Evolutionary conservation across 2,113 vertebrate genomes (phyloP).

Genomic region (Jacana jacana): DNA sequence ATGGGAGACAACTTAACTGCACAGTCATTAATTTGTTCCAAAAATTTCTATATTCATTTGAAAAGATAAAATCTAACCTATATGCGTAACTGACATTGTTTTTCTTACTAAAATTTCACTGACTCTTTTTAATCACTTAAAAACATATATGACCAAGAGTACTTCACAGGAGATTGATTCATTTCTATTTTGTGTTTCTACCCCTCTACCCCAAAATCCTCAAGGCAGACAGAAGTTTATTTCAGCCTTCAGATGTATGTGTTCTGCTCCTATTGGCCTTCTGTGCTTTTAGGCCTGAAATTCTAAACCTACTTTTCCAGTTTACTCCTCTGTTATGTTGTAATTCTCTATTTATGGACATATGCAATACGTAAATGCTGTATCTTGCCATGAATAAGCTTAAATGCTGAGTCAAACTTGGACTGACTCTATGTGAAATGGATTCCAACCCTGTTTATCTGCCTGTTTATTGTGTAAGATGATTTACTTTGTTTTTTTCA

Average conservation of each 20-base stretch:
- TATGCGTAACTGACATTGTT: rapidly evolving
- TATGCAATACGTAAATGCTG: neutral
- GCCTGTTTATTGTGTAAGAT: neutral
- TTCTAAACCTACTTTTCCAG: neutral
- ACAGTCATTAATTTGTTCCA: neutral
- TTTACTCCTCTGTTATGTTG: neutral
- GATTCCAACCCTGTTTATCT: neutral
- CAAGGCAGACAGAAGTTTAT: neutral
- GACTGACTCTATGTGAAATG: neutral
- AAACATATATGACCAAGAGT: neutral
- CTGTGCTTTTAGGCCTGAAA: neutral
- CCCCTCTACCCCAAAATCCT: neutral
- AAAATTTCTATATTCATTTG: neutral
- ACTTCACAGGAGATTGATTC: neutral
- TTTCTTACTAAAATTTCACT: neutral
- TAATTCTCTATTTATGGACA: neutral
- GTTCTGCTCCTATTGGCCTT: neutral
- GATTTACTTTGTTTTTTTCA: neutral
- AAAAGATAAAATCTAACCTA: neutral
- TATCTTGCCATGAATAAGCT: neutral
- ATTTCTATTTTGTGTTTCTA: neutral
- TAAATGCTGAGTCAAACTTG: neutral
- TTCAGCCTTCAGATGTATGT: neutral
- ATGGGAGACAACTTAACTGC: neutral
- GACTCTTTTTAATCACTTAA: neutral